These are phyloP conservation scores for Psammodynastes pulverulentus DNA, from an alignment of 2,113 vertebrate genomes.

Conservation along the genomic window DNA sequence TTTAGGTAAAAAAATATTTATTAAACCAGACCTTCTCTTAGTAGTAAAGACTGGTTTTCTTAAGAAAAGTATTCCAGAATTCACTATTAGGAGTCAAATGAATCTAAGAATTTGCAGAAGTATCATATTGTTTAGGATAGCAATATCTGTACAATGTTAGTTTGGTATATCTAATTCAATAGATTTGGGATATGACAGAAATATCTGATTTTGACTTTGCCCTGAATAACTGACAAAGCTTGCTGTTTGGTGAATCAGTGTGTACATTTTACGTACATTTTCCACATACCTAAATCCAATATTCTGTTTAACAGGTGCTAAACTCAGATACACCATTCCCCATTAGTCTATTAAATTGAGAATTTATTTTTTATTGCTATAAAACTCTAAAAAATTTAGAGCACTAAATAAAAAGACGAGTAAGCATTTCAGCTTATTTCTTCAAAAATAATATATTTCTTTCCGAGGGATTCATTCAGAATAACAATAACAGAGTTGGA, in stretches of 20 bases:
- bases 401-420: not conserved
- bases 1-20: not conserved
- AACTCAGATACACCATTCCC: not conserved
- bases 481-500: not conserved
- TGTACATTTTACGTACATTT: not conserved
- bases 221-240: not conserved
- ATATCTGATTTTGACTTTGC: not conserved
- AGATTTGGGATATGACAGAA: not conserved
- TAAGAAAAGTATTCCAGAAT: not conserved
- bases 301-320: not conserved
- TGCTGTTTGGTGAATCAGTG: not conserved
- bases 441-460: not conserved
- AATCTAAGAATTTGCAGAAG: not conserved
- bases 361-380: not conserved
- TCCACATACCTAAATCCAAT: not conserved
- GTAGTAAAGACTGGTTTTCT: not conserved
- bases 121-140: not conserved
- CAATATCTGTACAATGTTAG: not conserved
- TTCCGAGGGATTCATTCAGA: not conserved
- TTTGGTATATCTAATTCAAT: not conserved
- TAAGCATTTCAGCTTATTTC: not conserved
- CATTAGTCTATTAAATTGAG: not conserved
- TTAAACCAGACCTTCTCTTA: not conserved
- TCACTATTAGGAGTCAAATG: not conserved
- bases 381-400: not conserved